Percentiles rank a stretch among this genome's conserved stretches.
phyloP scores from a whole-genome alignment of 2,113 vertebrate species.

The Brachionichthys hirsutus region DNA sequence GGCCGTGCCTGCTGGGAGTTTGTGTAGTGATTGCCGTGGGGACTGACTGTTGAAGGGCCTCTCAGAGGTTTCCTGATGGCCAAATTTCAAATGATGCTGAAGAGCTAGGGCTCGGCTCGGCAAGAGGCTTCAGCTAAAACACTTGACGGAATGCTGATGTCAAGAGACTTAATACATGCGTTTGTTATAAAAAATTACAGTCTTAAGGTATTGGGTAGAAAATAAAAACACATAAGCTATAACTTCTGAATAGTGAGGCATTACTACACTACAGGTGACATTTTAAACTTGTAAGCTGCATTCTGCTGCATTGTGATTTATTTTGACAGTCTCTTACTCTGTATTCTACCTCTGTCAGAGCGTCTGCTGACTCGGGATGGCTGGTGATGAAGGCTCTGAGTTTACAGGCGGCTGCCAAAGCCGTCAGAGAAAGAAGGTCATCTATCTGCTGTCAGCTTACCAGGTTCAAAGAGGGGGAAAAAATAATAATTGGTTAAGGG shows the following conservation, averaged over 20 bases:
- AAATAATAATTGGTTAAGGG: constrained; percentile 58
- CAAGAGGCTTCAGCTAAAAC: constrained; percentile 40
- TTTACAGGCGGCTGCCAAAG: constrained; percentile 57
- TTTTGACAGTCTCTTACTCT: constrained; percentile 59
- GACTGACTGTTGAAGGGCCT: constrained; percentile 44
- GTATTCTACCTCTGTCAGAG: constrained; percentile 57
- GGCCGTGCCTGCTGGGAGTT: constrained; percentile 61
- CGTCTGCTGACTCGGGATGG: constrained; percentile 54
- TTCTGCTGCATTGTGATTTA: constrained; percentile 46
- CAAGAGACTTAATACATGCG: constrained; percentile 26
- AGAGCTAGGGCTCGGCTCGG: constrained; percentile 41
- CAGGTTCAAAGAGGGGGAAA: constrained; percentile 41
- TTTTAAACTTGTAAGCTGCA: constrained; percentile 30
- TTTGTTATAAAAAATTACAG: constrained; percentile 19
- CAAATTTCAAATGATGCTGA: constrained; percentile 47
- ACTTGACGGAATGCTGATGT: constrained; percentile 28
- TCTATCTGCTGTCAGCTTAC: constrained; percentile 57
- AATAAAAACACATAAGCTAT: constrained; percentile 33
- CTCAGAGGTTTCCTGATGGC: constrained; percentile 46
- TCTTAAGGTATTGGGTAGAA: constrained; percentile 19
- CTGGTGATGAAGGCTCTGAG: constrained; percentile 62
- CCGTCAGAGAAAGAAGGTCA: constrained; percentile 57
- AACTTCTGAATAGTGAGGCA: constrained; percentile 9
- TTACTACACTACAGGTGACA: constrained; percentile 16
- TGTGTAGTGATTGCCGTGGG: constrained; percentile 49